Base-by-base conservation (phyloP, 2,113 vertebrate species). In the Symphodus melops region DNA sequence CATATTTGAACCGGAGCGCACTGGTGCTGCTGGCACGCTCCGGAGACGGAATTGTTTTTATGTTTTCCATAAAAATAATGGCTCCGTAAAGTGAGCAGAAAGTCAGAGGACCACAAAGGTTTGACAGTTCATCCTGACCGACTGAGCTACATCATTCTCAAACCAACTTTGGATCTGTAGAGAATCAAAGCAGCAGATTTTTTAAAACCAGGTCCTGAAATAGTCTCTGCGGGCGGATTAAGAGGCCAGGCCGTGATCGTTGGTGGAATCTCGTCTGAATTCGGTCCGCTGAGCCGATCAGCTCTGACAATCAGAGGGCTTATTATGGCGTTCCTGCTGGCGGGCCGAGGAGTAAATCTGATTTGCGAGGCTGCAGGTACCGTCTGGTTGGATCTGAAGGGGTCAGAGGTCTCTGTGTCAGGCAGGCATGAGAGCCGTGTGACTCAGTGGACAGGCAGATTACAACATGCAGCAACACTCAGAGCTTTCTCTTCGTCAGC, bases 331-430 rank as follows among this genome's bases (percentile, higher is more conserved):
- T 11, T 3, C 4, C 10, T 51, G 70, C 9, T 58, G 71, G 23
- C 73, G 52, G 66, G 51, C 65, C 17, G 41, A 62, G 23, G 25
- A 42, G 28, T 61, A 86, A 86, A 85, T 79, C 79, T 72, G 77
- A 80, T 91, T 83, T 81, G 56, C 33, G 20, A 60, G 62, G 68
- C 64, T 68, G 59, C 82, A 78, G 79, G 75, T 86, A 68, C 57
- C 61, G 39, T 80, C 70, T 77, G 66, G 39, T 57, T 57, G 72
- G 61, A 64, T 75, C 48, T 69, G 20, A 63, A 12, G 42, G 46
- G 75, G 65, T 49, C 73, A 86, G 68, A 68, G 87, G 81, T 87
- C 82, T 81, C 9, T 13, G 65, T 75, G 84, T 83, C 85, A 82
- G 1, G 11, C 41, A 69, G 83, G 82, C 85, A 76, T 5, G 7